These are phyloP conservation scores for Zoanthus solanderi DNA, from an alignment of 92 coral and sea anemone genomes.

Conservation along the genomic window DNA sequence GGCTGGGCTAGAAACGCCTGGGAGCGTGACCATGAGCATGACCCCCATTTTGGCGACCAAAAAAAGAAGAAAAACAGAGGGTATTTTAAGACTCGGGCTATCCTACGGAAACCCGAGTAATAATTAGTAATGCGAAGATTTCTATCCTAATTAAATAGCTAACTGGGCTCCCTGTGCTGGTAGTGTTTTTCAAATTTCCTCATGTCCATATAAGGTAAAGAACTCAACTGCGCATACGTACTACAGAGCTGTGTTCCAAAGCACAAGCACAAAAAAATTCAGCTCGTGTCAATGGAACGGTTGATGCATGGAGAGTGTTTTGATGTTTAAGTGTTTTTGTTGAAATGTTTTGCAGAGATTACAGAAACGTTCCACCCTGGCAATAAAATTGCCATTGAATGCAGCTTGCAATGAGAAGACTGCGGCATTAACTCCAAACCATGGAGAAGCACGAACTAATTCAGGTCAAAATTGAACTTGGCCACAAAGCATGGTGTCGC, in stretches of 20 bases:
- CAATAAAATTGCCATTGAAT: not conserved
- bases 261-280: constrained; percentile 31
- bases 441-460: constrained; percentile 56
- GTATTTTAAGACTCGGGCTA: no score
- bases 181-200: not conserved
- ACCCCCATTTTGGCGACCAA: no score
- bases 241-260: not conserved
- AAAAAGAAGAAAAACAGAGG: no score
- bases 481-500: constrained; percentile 96
- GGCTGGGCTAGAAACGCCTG: no score
- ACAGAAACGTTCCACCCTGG: constrained; percentile 22
- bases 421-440: not conserved
- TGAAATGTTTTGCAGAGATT: constrained; percentile 27
- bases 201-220: constrained; percentile 29
- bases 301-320: constrained; percentile 38
- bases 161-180: constrained; percentile 9
- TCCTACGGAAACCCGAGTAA: no score
- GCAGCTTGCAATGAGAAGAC: constrained; percentile 17
- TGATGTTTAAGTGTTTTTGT: constrained; percentile 14
- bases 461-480: constrained; percentile 95
- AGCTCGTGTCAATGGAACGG: constrained; percentile 46
- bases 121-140: no score
- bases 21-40: no score
- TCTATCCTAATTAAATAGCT: no score
- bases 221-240: constrained; percentile 35